Percentiles rank a stretch among this genome's conserved stretches.
Conservation (phyloP, 64 coral and sea anemone genomes). For the Pachyseris speciosa region DNA sequence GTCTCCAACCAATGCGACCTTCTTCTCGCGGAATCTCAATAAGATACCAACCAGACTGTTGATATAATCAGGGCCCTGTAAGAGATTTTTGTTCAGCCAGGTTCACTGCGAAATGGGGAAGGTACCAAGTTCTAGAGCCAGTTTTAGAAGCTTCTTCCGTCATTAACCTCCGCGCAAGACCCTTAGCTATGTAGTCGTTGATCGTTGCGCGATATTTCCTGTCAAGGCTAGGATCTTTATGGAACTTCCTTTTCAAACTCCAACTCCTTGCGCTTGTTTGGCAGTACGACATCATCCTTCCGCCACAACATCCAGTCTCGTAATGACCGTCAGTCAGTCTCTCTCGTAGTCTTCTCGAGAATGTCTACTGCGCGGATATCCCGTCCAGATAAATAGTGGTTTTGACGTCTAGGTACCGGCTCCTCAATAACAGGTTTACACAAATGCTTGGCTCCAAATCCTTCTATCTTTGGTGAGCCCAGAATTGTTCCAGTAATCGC, state of each 20-base stretch:
- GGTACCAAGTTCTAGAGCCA: no score
- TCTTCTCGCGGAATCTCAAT: no score
- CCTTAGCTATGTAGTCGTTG: neutral
- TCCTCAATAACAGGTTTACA: no score
- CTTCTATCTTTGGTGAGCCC: neutral
- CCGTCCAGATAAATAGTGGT: conserved; percentile 1
- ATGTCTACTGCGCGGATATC: conserved; percentile 23
- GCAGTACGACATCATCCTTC: neutral
- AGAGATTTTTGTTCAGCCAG: conserved; percentile 21
- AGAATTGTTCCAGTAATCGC: conserved; percentile 40
- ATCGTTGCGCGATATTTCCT: conserved; percentile 14
- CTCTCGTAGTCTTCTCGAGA: neutral
- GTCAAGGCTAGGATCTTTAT: conserved; percentile 28
- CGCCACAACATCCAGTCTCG: conserved; percentile 48
- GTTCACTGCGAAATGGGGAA: no score
- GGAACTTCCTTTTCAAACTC: no score
- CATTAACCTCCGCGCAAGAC: conserved; percentile 2
- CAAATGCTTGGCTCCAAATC: neutral
- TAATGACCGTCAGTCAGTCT: conserved; percentile 1
- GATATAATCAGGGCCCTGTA: conserved; percentile 26
- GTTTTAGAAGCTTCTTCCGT: no score
- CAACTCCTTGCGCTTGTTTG: neutral
- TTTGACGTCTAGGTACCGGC: no score
- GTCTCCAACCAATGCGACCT: no score
- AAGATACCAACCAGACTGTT: no score